Evolutionary conservation across 2,113 vertebrate species (phyloP).

Genomic region (Myotis davidii): DNA sequence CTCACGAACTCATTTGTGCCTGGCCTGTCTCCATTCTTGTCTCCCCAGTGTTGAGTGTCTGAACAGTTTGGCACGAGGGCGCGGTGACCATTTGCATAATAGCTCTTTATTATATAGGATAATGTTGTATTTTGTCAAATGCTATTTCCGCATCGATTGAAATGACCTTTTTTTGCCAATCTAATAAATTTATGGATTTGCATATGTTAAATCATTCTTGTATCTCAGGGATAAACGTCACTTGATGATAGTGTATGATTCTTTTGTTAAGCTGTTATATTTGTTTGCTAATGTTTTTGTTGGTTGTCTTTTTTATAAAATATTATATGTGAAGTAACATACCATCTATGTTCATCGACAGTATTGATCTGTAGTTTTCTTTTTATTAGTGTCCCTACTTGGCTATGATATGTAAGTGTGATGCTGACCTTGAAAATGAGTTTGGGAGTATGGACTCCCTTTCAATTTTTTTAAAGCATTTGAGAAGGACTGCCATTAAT

Average conservation of each 20-base stretch:
- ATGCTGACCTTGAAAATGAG: not conserved
- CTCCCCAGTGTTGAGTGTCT: too few species aligned
- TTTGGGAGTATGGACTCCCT: not conserved
- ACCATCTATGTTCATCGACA: not conserved
- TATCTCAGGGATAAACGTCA: not conserved
- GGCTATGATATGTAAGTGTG: not conserved
- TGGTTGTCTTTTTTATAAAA: too few species aligned
- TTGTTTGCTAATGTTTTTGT: not conserved
- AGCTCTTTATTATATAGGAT: not conserved
- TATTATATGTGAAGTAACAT: too few species aligned
- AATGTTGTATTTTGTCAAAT: not conserved
- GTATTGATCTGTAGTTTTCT: not conserved
- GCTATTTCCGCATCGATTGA: not conserved
- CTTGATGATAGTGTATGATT: not conserved
- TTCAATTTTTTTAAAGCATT: not conserved
- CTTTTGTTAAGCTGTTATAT: not conserved
- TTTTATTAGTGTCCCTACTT: not conserved
- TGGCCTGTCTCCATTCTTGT: too few species aligned
- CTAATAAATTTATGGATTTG: not conserved
- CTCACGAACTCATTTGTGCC: too few species aligned
- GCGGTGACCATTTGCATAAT: too few species aligned
- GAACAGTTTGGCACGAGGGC: too few species aligned
- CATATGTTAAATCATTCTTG: not conserved
- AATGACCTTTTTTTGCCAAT: not conserved
- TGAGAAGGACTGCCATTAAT: not conserved